phyloP scores from a whole-genome alignment of 2,888 invertebrate genomes.

The Rotaria socialis region DNA sequence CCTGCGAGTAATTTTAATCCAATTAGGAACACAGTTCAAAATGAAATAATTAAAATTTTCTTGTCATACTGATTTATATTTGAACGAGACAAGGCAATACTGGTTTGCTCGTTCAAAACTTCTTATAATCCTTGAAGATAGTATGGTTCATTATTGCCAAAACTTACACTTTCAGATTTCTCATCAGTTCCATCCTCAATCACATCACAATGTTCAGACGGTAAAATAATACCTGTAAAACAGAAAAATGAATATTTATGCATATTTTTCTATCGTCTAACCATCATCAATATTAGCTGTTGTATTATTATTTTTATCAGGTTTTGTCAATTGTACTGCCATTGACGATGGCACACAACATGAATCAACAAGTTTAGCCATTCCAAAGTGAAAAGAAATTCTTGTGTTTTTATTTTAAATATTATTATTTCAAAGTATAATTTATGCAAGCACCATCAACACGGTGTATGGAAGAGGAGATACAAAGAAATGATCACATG shows the following conservation, averaged over 20 bases:
- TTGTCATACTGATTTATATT: too few relatives aligned
- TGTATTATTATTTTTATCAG: conserved; percentile 32
- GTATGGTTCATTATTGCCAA: too few relatives aligned
- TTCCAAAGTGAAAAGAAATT: background rate
- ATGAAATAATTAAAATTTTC: too few relatives aligned
- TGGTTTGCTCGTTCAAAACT: too few relatives aligned
- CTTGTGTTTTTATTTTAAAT: background rate
- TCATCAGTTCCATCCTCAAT: conserved; percentile 13
- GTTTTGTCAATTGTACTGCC: conserved; percentile 18
- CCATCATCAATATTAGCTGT: conserved; percentile 23
- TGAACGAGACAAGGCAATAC: too few relatives aligned
- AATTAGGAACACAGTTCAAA: too few relatives aligned
- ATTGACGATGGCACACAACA: conserved; percentile 18
- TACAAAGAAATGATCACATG: conserved; percentile 24
- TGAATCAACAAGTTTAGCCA: conserved; percentile 6
- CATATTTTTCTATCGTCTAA: background rate
- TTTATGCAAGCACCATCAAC: conserved; percentile 22
- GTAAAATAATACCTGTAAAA: background rate
- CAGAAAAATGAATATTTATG: background rate
- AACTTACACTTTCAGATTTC: conserved; percentile 16
- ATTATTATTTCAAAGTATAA: conserved; percentile 18
- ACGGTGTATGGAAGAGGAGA: conserved; percentile 11
- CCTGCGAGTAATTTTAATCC: too few relatives aligned
- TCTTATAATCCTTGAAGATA: too few relatives aligned
- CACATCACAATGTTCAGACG: conserved; percentile 3